phyloP scores from a whole-genome alignment of 2,888 invertebrate genomes.

The Aspidapion aeneum region DNA sequence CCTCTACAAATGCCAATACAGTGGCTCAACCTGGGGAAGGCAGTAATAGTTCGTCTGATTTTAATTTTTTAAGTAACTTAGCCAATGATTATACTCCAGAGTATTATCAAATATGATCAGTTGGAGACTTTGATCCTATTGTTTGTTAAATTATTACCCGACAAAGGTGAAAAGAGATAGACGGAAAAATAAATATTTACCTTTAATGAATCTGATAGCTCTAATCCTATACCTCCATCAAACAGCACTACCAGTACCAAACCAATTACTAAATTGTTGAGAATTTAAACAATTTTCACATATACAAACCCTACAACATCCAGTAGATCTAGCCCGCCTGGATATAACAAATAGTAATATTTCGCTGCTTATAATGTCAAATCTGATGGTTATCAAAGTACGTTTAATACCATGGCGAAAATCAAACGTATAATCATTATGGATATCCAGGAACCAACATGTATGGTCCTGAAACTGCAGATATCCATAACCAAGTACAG shows the following conservation, averaged over 20 bases:
- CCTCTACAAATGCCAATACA: slow-evolving; percentile 21
- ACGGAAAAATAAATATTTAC: no score
- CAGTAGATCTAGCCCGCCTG: slow-evolving; percentile 41
- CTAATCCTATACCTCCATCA: no score
- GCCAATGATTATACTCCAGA: slow-evolving; percentile 92
- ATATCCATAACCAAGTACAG: slow-evolving; percentile 34
- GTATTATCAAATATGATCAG: no score
- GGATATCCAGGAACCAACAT: slow-evolving; percentile 38
- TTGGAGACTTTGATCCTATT: no score
- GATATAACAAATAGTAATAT: slow-evolving; percentile 50
- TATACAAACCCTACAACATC: no score
- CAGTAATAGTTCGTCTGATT: slow-evolving; percentile 90
- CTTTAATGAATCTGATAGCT: no score
- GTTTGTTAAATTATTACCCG: no score
- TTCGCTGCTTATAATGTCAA: slow-evolving; percentile 50
- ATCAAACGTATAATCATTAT: slow-evolving; percentile 44
- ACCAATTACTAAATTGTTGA: no score
- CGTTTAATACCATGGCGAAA: slow-evolving; percentile 39
- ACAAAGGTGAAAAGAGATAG: no score
- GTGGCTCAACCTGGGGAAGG: slow-evolving; percentile 50
- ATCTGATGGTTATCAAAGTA: slow-evolving; percentile 43
- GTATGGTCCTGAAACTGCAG: slow-evolving; percentile 41
- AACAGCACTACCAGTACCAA: no score
- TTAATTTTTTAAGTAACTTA: slow-evolving; percentile 88
- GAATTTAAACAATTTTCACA: no score